Evolutionary conservation across 2,888 invertebrate genomes (phyloP), one percentile per base, ranked within the genome.

Genomic region (Tromatobia lineatoria): DNA sequence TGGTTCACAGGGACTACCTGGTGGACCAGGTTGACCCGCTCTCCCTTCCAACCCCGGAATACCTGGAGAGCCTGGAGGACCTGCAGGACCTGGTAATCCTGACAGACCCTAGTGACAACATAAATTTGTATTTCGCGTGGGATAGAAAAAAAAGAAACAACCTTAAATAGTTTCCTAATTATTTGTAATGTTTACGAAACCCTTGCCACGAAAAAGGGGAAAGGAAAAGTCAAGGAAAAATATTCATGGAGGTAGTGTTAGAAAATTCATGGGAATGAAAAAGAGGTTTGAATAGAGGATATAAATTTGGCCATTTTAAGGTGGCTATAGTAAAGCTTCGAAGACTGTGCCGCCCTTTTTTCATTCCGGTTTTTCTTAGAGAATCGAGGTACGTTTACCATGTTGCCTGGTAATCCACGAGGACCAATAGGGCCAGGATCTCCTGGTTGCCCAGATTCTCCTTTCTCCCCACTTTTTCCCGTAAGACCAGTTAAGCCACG

Each of bases 61-160:
- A n/a, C 95, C 95, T 20, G 94, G 92, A 15, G 93, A 90, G 18
- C 95, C 95, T 10, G 94, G 90, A 15, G 88, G 73, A 29, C 95
- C 95, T 10, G 94, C 90, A 15, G 88, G 73, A 29, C 93, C 93
- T 15, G 93, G 89, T 10, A 89, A 84, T 74, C 94, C 94, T 45
- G 92, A 89, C 18, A 90, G 85, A 29, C 94, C 94, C 91, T 93
- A 78, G 34, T 2, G 4, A 15, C n/a, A 29, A 25, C 34, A 15
- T 8, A 29, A 29, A 15, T 59, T 29, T 29, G 2, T n/a, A 59
- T 15, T n/a, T 13, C n/a, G 15, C 0, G 29, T 1, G 1, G n/a
- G 59, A 15, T 3, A 7, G 29, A 59, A 6, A 25, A 13, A 29
- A 15, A 59, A n/a, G 7, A 1, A 29, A 25, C 29, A 29, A 29